These are phyloP conservation scores for Camponotus fellah DNA, from an alignment of 2,888 invertebrate species.

Conservation along the genomic window DNA sequence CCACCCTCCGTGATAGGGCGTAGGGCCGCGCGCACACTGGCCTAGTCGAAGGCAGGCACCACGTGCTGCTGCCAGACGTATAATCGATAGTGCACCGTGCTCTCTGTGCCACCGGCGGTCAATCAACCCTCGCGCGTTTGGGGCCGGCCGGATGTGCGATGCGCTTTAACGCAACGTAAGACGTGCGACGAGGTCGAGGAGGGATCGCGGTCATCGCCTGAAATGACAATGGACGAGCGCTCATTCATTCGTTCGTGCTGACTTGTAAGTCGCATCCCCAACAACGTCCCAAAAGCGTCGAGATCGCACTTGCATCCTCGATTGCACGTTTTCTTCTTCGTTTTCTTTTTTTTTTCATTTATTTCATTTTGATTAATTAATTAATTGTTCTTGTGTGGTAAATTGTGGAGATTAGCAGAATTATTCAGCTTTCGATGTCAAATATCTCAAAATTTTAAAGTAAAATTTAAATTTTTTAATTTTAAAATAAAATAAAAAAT, in stretches of 20 bases:
- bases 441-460: not conserved
- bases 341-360: not conserved
- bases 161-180: conserved; percentile 40
- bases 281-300: not conserved
- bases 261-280: conserved; percentile 26
- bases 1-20: conserved; percentile 36
- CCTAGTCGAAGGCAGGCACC: conserved; percentile 60
- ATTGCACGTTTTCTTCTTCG: not conserved
- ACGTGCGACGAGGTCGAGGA: conserved; percentile 33
- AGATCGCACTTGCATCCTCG: not conserved
- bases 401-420: not conserved
- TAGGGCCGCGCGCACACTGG: conserved; percentile 50
- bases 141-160: conserved; percentile 51
- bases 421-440: not conserved
- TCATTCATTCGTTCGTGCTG: not conserved
- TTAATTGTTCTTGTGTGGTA: not conserved
- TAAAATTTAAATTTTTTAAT: not conserved
- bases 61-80: conserved; percentile 78
- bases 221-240: conserved; percentile 25
- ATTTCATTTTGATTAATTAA: not conserved
- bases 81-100: conserved; percentile 85
- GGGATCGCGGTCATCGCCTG: conserved; percentile 35
- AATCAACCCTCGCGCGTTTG: conserved; percentile 83
- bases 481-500: no score
- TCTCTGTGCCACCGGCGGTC: conserved; percentile 74